Conservation (phyloP, 2,113 vertebrate species). For the Campylomormyrus numenius region DNA sequence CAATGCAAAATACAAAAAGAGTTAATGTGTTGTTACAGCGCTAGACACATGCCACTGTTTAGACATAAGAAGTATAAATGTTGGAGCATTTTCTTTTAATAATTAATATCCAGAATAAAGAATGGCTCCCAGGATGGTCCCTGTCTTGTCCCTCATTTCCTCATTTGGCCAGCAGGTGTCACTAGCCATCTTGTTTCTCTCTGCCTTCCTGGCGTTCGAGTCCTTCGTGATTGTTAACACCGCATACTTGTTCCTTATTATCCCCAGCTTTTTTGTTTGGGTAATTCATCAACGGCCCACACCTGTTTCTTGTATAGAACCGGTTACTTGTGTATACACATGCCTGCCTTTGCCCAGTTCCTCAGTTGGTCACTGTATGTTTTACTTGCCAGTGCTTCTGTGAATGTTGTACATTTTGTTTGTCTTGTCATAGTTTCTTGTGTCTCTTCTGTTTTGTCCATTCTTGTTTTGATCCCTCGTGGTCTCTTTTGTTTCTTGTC, state of each 20-base stretch:
- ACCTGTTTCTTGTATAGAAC: background rate
- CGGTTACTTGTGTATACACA: background rate
- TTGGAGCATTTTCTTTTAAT: background rate
- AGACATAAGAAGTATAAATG: background rate
- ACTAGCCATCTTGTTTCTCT: background rate
- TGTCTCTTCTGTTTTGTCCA: background rate
- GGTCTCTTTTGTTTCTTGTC: background rate
- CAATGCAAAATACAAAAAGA: background rate
- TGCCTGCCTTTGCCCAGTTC: background rate
- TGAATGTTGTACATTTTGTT: background rate
- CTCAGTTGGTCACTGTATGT: background rate
- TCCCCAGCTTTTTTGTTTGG: background rate
- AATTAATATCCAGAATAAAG: background rate
- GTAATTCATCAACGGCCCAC: background rate
- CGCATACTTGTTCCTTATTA: background rate
- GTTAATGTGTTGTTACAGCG: background rate
- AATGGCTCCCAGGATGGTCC: background rate
- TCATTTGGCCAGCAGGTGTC: background rate
- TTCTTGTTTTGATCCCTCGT: background rate
- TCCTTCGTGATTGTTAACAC: background rate
- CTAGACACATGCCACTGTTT: background rate
- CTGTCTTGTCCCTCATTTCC: background rate
- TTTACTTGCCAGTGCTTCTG: background rate
- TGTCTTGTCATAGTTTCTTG: background rate
- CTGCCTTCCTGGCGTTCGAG: background rate